Base-by-base conservation (phyloP, 2,888 invertebrate genomes). In the Agrenia bidenticulata region DNA sequence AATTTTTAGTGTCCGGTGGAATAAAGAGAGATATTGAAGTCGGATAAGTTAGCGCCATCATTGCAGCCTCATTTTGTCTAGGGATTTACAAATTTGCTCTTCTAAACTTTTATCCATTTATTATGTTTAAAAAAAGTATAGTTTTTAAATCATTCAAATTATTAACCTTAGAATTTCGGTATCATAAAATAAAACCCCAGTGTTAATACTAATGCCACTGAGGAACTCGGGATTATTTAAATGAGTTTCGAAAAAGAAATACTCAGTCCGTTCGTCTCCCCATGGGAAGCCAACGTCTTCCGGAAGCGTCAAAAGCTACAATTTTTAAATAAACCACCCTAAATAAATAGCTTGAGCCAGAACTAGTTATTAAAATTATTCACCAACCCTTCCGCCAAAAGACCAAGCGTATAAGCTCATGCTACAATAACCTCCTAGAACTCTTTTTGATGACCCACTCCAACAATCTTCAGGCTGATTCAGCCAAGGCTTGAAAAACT, bases 231-330 rank as follows among this genome's bases (percentile, higher is more conserved):
- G 80, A 69, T 94, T 94, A 79, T 94, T 92, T 79, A 92, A 94
- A 82, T 94, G 94, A 76, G 92, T 88, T 81, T 94, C 93, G 55
- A 94, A 83, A 89, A 93, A 90, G 81, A 90, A 93, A 81, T 88
- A 93, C 2, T 87, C 86, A 1, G 87, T 86, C 15, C 26, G n/a
- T 1, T 59, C 63, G 74, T 87, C 89, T 5, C 88, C 90, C 58
- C 94, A 81, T 1, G 94, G 92, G 74, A 93, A 86, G 23, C 94
- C 94, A 21, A 92, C 89, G 79, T 78, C 75, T 68, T 87, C 85
- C 0, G 92, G 92, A 55, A 90, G 83, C 81, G 89, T 89, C 42
- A 73, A 62, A 4, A 11, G 4, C 32, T 32, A 11, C 4, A 32
- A 32, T 32, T 32, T 32, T 32, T 11, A 32, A 32, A 32, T n/a